Evolutionary conservation across 2,888 invertebrate species (phyloP), one percentile per base, ranked within the genome.

Genomic region (Tribolium freemani): DNA sequence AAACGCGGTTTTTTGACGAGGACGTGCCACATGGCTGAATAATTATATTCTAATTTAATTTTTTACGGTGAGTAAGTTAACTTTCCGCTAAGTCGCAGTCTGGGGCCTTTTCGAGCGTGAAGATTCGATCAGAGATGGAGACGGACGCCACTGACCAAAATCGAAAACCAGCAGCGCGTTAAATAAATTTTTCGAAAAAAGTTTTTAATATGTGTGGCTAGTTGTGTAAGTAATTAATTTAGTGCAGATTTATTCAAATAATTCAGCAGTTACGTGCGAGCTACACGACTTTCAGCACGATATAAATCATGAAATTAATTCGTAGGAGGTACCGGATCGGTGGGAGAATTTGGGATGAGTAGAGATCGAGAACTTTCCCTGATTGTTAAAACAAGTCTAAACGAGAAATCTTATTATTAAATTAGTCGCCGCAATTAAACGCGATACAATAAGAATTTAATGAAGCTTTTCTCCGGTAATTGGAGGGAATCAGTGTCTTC

Each of bases 261-360:
- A 48, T 46, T 63, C 31, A n/a, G 54, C 53, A 66, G 53, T 66
- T 66, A 66, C 21, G 16, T 53, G 31, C 38, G 9, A 38, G n/a
- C 31, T 6, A 69, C 58, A 58, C 6, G 50, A 51, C 68, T 73
- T 53, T 61, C 57, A 70, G 71, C 76, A 76, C 76, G 53, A 64
- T 61, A 74, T 77, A 75, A 79, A 77, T 79, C 76, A 77, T 50
- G 51, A 73, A 76, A 76, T 74, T 76, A 76, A 79, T 79, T 77
- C 73, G 71, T 68, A 72, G 70, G 70, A 64, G 71, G 71, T 66
- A 20, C 70, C 71, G 73, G 68, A 73, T 69, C 75, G 74, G 53
- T 53, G 53, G 48, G 50, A 66, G 53, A 54, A 66, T 53, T 30
- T 8, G 48, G 63, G 16, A 51, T n/a, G 44, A 38, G 50, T 50